Conservation (phyloP, 2,888 invertebrate genomes). For the Anthoptus insignis region DNA sequence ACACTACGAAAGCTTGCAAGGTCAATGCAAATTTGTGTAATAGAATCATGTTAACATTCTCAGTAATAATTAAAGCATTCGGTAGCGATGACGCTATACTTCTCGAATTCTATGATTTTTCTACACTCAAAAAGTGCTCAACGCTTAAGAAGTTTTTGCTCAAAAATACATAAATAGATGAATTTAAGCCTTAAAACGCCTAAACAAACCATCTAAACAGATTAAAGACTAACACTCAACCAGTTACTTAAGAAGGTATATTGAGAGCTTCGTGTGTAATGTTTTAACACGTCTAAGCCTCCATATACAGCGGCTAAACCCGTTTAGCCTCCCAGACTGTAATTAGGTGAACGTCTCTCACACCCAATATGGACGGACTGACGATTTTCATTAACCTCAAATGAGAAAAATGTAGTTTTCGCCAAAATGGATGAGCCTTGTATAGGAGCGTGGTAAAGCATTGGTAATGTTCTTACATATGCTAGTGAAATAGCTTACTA, state of each 20-base stretch:
- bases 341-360: conserved; percentile 70
- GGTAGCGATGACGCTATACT: no score
- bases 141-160: no score
- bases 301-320: conserved; percentile 45
- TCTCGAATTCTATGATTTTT: no score
- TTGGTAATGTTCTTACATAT: conserved; percentile 27
- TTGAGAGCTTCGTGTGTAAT: neutral
- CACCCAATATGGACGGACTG: conserved; percentile 62
- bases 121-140: no score
- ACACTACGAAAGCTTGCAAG: no score
- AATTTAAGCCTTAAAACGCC: no score
- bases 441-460: conserved; percentile 39
- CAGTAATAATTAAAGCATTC: no score
- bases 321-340: conserved; percentile 59
- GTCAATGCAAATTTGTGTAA: no score
- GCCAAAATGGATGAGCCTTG: conserved; percentile 33
- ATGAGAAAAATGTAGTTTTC: conserved; percentile 73
- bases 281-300: conserved; percentile 18
- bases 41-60: no score
- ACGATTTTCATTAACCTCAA: conserved; percentile 81
- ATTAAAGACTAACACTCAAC: neutral
- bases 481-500: conserved; percentile 21
- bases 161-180: no score
- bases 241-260: conserved; percentile 5
- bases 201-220: no score